These are phyloP conservation scores for Stichopus horrens DNA, from an alignment of 53 echinoderm and acorn worm species.

Conservation along the genomic window DNA sequence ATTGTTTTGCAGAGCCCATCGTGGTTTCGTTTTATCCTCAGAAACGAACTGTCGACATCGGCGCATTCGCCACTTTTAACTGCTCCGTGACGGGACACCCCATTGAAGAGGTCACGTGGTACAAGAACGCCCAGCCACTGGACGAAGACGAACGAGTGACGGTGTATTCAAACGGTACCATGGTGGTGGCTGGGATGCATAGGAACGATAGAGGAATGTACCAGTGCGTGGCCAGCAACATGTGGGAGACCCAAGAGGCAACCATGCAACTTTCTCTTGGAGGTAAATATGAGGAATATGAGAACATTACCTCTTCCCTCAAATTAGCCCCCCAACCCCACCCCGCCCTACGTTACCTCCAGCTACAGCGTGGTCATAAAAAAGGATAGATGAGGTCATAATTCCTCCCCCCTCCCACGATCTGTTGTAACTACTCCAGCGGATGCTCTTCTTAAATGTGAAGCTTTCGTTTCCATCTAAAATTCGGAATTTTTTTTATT, in stretches of 20 bases:
- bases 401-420: no score
- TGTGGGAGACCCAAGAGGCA: slow-evolving; percentile 89
- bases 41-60: slow-evolving; percentile 90
- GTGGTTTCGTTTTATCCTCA: slow-evolving; percentile 93
- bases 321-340: neutral
- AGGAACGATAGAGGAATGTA: slow-evolving; percentile 67
- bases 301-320: neutral
- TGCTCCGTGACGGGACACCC: slow-evolving; percentile 92
- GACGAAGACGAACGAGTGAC: slow-evolving; percentile 87
- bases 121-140: slow-evolving; percentile 93
- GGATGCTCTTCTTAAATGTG: no score
- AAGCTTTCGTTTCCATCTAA: no score
- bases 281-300: slow-evolving; percentile 65
- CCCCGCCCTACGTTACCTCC: neutral
- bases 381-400: no score
- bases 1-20: slow-evolving; percentile 67
- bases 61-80: slow-evolving; percentile 91
- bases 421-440: no score
- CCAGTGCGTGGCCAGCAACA: slow-evolving; percentile 15
- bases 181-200: slow-evolving; percentile 92
- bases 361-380: no score
- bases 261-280: slow-evolving; percentile 97
- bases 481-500: no score
- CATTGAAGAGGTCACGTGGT: slow-evolving; percentile 87
- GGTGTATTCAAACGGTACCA: slow-evolving; percentile 83